A percentile compares a stretch with the other conserved stretches of the same genome.
These are phyloP conservation scores for Epinotia ramella DNA, from an alignment of 2,888 invertebrate genomes.

Conservation along the genomic window DNA sequence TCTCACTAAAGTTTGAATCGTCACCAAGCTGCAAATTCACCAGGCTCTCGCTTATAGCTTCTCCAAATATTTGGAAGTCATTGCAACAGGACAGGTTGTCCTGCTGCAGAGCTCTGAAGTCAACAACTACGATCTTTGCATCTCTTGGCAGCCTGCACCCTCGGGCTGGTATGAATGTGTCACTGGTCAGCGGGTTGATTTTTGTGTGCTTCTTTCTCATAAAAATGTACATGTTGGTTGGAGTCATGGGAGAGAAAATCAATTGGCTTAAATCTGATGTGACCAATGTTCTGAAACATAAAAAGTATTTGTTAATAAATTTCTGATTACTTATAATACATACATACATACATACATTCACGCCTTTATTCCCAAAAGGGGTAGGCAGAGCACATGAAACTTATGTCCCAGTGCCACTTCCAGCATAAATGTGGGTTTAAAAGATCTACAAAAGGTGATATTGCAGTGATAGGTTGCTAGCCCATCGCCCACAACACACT, in stretches of 20 bases:
- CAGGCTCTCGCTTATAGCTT: slow-evolving; percentile 59
- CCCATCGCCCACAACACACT: no score
- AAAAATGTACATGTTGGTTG: slow-evolving; percentile 82
- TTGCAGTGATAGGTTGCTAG: no score
- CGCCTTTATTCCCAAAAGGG: no score
- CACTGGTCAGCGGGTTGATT: slow-evolving; percentile 60
- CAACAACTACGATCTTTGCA: slow-evolving; percentile 69
- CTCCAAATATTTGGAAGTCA: slow-evolving; percentile 75
- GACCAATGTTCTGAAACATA: slow-evolving; percentile 74
- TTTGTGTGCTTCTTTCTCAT: slow-evolving; percentile 68
- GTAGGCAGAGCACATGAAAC: no score
- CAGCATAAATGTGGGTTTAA: no score
- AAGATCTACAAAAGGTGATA: no score
- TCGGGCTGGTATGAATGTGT: slow-evolving; percentile 69
- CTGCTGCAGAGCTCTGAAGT: slow-evolving; percentile 63
- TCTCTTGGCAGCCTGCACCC: slow-evolving; percentile 73
- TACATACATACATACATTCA: no score
- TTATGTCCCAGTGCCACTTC: no score
- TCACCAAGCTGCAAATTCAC: slow-evolving; percentile 53
- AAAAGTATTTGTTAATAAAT: neutral
- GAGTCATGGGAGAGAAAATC: slow-evolving; percentile 71
- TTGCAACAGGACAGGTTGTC: slow-evolving; percentile 72
- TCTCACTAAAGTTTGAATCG: slow-evolving; percentile 62
- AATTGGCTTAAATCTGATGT: slow-evolving; percentile 76
- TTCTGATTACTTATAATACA: neutral